Conservation (phyloP, 2,888 invertebrate genomes). For the Agrilus cyanescens region DNA sequence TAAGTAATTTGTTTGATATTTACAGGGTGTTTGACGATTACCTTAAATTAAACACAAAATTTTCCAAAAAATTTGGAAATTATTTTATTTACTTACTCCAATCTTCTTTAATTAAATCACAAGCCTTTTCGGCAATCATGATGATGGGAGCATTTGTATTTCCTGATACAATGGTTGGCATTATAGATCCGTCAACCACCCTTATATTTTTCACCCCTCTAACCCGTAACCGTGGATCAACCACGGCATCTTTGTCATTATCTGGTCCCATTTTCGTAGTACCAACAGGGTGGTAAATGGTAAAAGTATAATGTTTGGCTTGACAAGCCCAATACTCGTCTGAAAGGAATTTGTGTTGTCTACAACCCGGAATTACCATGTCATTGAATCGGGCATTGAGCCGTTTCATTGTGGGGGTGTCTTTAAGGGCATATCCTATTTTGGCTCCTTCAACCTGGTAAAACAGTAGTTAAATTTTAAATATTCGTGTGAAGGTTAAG, state of each 20-base stretch:
- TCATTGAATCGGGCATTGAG: constrained; percentile 53
- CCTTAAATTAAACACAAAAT: too few relatives aligned
- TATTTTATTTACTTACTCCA: constrained; percentile 37
- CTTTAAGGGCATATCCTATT: constrained; percentile 45
- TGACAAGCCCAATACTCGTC: constrained; percentile 70
- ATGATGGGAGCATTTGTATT: constrained; percentile 75
- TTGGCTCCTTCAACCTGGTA: constrained; percentile 62
- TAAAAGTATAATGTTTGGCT: constrained; percentile 60
- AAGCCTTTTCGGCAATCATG: constrained; percentile 75
- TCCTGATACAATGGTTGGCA: constrained; percentile 68
- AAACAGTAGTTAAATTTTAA: neutral
- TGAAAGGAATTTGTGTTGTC: constrained; percentile 47
- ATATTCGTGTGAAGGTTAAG: neutral
- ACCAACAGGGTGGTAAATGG: constrained; percentile 72
- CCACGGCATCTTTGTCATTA: constrained; percentile 49
- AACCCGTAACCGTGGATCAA: constrained; percentile 48
- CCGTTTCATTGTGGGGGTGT: constrained; percentile 47
- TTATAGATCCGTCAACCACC: constrained; percentile 72
- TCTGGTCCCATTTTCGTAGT: constrained; percentile 71
- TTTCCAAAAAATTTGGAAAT: too few relatives aligned
- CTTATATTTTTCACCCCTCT: constrained; percentile 46
- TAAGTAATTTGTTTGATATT: too few relatives aligned
- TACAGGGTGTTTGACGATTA: too few relatives aligned
- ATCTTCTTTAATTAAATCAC: constrained; percentile 71
- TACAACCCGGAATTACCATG: constrained; percentile 54